These are phyloP conservation scores for Dynastes grantii DNA, from an alignment of 2,888 invertebrate genomes.

Conservation along the genomic window DNA sequence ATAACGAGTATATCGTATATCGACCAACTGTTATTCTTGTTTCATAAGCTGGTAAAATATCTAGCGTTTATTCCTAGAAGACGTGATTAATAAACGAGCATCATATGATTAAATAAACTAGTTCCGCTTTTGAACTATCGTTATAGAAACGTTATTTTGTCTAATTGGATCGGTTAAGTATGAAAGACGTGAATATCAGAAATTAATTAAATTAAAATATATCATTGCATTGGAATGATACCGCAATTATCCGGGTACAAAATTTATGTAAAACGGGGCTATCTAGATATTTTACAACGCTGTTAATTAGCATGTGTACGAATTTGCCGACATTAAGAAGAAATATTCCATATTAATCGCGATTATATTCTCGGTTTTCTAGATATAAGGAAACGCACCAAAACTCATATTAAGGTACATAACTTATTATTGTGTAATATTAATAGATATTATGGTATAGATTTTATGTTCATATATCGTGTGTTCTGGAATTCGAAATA, in stretches of 20 bases:
- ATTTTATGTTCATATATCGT: neutral
- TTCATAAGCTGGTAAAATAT: slow-evolving; percentile 15
- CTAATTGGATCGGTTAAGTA: neutral
- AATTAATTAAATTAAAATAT: slow-evolving; percentile 8
- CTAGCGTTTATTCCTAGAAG: neutral
- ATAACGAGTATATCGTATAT: neutral
- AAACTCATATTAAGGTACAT: neutral
- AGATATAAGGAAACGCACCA: neutral
- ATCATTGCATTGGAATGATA: neutral
- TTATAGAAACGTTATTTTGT: slow-evolving; percentile 7
- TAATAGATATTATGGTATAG: neutral
- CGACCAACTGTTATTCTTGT: slow-evolving; percentile 9
- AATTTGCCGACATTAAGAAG: slow-evolving; percentile 1
- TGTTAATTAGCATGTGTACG: slow-evolving; percentile 13
- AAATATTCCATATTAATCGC: neutral
- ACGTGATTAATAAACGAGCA: neutral
- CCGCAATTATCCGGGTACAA: slow-evolving; percentile 10
- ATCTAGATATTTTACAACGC: slow-evolving; percentile 8
- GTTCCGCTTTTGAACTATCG: slow-evolving; percentile 4
- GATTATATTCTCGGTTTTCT: neutral
- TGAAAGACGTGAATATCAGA: neutral
- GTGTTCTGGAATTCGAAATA: slow-evolving; percentile 11
- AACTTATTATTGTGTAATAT: slow-evolving; percentile 11
- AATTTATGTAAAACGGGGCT: slow-evolving; percentile 2
- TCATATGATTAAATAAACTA: slow-evolving; percentile 3